These are phyloP conservation scores for Amazona ochrocephala DNA, from an alignment of 2,797 vertebrate species.

Conservation along the genomic window DNA sequence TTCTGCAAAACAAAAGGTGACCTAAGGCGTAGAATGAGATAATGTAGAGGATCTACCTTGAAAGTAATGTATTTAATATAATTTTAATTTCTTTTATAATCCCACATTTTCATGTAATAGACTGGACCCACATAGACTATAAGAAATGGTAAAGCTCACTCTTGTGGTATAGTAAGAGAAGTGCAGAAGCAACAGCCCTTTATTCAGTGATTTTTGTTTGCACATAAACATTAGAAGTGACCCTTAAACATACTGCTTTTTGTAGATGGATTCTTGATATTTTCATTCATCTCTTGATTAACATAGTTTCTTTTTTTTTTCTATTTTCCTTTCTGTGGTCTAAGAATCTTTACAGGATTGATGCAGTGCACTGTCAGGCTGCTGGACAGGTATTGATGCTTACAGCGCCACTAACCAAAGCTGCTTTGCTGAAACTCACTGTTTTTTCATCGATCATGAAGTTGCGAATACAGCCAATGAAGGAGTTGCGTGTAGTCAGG, in stretches of 20 bases:
- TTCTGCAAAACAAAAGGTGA: slow-evolving; percentile 18
- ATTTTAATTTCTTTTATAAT: slow-evolving; percentile 21
- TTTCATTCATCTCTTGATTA: slow-evolving; percentile 15
- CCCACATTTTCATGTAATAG: slow-evolving; percentile 11
- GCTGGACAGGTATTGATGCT: slow-evolving; percentile 89
- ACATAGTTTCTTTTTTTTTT: neutral
- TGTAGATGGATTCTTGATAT: neutral
- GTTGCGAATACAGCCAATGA: slow-evolving; percentile 90
- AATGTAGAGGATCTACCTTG: slow-evolving; percentile 1
- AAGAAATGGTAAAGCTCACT: slow-evolving; percentile 64
- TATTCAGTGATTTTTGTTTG: slow-evolving; percentile 34
- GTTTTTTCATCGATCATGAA: slow-evolving; percentile 85
- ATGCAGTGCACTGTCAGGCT: slow-evolving; percentile 67
- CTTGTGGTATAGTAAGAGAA: slow-evolving; percentile 58
- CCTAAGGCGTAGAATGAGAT: neutral
- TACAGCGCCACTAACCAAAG: slow-evolving; percentile 89
- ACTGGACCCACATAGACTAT: slow-evolving; percentile 1
- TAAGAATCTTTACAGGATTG: neutral
- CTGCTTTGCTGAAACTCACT: slow-evolving; percentile 89
- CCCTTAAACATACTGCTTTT: slow-evolving; percentile 27
- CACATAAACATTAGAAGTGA: slow-evolving; percentile 22
- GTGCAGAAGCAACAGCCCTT: slow-evolving; percentile 52
- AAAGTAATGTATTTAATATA: slow-evolving; percentile 35
- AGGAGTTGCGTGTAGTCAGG: slow-evolving; percentile 81
- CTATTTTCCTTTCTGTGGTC: slow-evolving; percentile 20